phyloP scores from a whole-genome alignment of 2,797 vertebrate genomes.

The Sibirionetta formosa region DNA sequence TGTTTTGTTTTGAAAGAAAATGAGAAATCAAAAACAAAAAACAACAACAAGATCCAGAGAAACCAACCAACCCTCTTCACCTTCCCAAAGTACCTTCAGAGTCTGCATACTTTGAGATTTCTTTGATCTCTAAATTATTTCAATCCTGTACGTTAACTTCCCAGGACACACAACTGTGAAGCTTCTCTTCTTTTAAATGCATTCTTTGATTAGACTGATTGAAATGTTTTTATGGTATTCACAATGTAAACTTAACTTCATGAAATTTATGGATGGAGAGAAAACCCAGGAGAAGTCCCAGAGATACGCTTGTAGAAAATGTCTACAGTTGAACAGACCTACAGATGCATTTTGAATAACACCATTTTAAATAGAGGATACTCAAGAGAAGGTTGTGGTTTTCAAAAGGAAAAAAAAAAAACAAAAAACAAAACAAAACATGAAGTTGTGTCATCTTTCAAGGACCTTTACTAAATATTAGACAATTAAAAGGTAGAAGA shows the following conservation, averaged over 20 bases:
- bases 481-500: not conserved
- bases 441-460: not conserved
- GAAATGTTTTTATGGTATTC: not conserved
- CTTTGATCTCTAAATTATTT: not conserved
- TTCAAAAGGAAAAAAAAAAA: not conserved
- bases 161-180: not conserved
- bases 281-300: not conserved
- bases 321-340: not conserved
- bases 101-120: not conserved
- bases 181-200: not conserved
- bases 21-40: too few species aligned
- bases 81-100: not conserved
- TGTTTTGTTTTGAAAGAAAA: too few species aligned
- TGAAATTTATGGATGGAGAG: not conserved
- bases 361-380: not conserved
- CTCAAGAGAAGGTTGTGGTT: not conserved
- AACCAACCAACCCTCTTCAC: accelerated
- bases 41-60: not conserved
- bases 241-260: not conserved
- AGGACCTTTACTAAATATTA: not conserved
- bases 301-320: not conserved
- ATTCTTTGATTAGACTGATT: not conserved
- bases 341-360: not conserved
- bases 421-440: not conserved
- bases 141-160: not conserved